Conservation (phyloP, 2,888 invertebrate species). For the Cheilosia scutellata region DNA sequence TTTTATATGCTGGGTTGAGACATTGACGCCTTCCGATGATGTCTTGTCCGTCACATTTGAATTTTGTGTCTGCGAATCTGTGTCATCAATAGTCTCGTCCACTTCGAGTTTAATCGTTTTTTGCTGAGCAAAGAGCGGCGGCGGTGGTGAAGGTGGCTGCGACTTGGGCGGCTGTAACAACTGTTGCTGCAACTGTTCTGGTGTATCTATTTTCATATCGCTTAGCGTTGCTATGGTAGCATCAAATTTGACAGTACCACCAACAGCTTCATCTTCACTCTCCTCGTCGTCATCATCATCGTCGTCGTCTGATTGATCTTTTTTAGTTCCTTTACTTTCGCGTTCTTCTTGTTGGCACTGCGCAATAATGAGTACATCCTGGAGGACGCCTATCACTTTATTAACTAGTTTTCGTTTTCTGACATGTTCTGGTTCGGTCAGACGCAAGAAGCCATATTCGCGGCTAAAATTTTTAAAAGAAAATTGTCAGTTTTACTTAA, state of each 20-base stretch:
- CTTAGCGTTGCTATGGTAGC: slow-evolving; percentile 80
- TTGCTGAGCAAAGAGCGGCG: slow-evolving; percentile 47
- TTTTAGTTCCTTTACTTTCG: slow-evolving; percentile 38
- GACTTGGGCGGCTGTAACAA: slow-evolving; percentile 44
- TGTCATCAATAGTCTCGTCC: slow-evolving; percentile 52
- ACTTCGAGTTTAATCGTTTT: slow-evolving; percentile 75
- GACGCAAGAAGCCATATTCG: slow-evolving; percentile 94
- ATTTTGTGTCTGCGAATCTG: slow-evolving; percentile 53
- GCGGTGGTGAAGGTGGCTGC: slow-evolving; percentile 41
- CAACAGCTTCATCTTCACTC: slow-evolving; percentile 77
- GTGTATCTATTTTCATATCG: slow-evolving; percentile 63
- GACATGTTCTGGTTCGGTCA: slow-evolving; percentile 92
- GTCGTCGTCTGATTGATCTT: slow-evolving; percentile 77
- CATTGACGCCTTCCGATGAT: slow-evolving; percentile 24
- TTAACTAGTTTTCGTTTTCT: slow-evolving; percentile 92
- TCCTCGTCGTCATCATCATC: slow-evolving; percentile 81
- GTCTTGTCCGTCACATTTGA: slow-evolving; percentile 45
- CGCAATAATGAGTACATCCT: slow-evolving; percentile 93
- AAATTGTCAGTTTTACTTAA: too few relatives aligned
- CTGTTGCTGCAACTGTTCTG: slow-evolving; percentile 52
- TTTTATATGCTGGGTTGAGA: slow-evolving; percentile 70
- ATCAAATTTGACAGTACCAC: slow-evolving; percentile 76
- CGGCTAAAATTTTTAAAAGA: slow-evolving; percentile 87
- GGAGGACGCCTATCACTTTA: slow-evolving; percentile 93
- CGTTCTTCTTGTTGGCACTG: slow-evolving; percentile 86